Evolutionary conservation across 2,797 vertebrate species (phyloP).

Genomic region (Enteromius radiatus): DNA sequence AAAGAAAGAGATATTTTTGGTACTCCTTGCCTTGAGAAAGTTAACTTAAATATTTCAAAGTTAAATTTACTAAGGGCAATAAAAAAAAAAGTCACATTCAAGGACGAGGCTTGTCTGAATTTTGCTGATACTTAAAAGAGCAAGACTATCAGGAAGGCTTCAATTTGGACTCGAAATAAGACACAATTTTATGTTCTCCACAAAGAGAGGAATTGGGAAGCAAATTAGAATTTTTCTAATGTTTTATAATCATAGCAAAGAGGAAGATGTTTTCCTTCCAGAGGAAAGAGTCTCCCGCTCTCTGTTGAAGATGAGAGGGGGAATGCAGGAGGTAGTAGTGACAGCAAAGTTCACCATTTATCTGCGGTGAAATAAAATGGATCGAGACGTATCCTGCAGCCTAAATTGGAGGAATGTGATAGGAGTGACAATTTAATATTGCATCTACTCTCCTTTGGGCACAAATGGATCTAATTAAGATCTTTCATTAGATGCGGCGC

Average conservation of each 20-base stretch:
- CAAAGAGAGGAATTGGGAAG: conserved; percentile 25
- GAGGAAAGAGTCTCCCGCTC: conserved; percentile 1
- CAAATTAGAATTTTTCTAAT: conserved; percentile 29
- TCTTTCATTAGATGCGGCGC: conserved; percentile 69
- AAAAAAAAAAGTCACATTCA: conserved; percentile 3
- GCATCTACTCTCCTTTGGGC: conserved; percentile 67
- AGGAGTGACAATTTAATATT: conserved; percentile 68
- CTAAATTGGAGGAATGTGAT: conserved; percentile 64
- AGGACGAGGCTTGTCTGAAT: not conserved
- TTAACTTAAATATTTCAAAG: not conserved
- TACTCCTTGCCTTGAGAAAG: not conserved
- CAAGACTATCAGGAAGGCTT: conserved; percentile 21
- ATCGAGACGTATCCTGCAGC: conserved; percentile 61
- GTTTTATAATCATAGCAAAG: not conserved
- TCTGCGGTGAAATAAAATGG: conserved; percentile 59
- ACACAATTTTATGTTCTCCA: conserved; percentile 14
- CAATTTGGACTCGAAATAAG: not conserved
- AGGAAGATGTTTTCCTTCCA: conserved; percentile 24
- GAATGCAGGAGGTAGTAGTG: conserved; percentile 47
- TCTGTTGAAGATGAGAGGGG: conserved; percentile 29
- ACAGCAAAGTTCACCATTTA: conserved; percentile 62
- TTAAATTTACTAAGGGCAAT: not conserved
- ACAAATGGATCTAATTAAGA: conserved; percentile 72
- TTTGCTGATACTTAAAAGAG: conserved; percentile 19
- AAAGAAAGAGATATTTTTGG: not conserved